Percentiles rank a stretch among this genome's conserved stretches.
Conservation (phyloP, 2,888 invertebrate genomes). For the Druceiella hillmani region DNA sequence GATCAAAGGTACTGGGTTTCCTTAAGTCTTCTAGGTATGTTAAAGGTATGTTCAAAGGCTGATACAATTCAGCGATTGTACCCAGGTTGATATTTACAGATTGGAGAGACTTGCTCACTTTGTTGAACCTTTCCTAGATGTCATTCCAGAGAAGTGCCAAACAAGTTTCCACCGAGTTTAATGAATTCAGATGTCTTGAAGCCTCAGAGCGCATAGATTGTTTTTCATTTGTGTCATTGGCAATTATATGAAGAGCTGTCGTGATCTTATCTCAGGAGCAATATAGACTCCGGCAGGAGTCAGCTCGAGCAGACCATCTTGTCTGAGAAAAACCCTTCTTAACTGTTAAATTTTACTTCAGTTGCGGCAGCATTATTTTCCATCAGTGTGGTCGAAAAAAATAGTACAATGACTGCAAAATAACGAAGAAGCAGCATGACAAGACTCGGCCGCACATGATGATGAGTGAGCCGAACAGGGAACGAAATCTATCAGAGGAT, state of each 20-base stretch:
- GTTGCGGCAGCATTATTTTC: slow-evolving; percentile 5
- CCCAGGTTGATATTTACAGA: slow-evolving; percentile 15
- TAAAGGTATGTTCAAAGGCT: slow-evolving; percentile 11
- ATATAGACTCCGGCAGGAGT: slow-evolving; percentile 14
- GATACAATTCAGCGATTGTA: slow-evolving; percentile 16
- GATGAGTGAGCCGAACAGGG: slow-evolving; percentile 1
- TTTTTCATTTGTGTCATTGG: slow-evolving; percentile 15
- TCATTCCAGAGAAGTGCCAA: slow-evolving; percentile 18
- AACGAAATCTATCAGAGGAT: slow-evolving; percentile 1
- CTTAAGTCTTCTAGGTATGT: slow-evolving; percentile 7
- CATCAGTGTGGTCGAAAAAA: not conserved
- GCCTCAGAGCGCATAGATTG: slow-evolving; percentile 13
- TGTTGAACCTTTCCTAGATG: slow-evolving; percentile 17
- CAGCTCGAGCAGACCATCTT: slow-evolving; percentile 19
- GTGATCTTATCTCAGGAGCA: slow-evolving; percentile 14
- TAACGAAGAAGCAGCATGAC: too few species aligned
- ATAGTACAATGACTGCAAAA: too few species aligned
- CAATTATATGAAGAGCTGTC: slow-evolving; percentile 12
- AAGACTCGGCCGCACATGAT: too few species aligned
- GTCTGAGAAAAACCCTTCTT: slow-evolving; percentile 16
- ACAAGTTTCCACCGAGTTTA: slow-evolving; percentile 17
- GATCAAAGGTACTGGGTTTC: slow-evolving; percentile 9
- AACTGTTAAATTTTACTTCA: slow-evolving; percentile 11
- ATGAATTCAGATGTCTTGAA: slow-evolving; percentile 16
- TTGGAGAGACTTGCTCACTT: slow-evolving; percentile 17